Evolutionary conservation across 1,140 invertebrate genomes (phyloP).

Genomic region (Tribolium castaneum): DNA sequence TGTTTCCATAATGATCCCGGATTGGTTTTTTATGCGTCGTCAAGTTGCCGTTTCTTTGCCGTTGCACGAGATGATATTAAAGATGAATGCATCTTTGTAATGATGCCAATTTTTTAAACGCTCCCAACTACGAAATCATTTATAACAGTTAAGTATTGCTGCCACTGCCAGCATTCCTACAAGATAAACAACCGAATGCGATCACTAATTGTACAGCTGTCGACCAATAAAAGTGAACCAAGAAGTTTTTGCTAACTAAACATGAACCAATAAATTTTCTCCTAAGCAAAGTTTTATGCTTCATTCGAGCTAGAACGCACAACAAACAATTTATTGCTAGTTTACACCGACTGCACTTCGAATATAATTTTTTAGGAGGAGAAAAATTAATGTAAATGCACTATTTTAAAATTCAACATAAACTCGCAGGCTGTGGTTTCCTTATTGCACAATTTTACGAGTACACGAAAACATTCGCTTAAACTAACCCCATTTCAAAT

Average conservation of each 20-base stretch:
- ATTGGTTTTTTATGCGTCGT: not conserved
- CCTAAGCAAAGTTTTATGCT: not conserved
- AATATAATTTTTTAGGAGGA: not conserved
- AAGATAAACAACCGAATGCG: slow-evolving; percentile 7
- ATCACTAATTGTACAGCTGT: slow-evolving; percentile 7
- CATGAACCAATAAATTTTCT: not conserved
- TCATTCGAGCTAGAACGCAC: not conserved
- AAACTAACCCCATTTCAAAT: slow-evolving; percentile 12
- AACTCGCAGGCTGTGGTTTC: slow-evolving; percentile 2
- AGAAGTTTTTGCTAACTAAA: not conserved
- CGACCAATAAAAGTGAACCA: not conserved
- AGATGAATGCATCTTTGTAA: slow-evolving; percentile 22
- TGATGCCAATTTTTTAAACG: slow-evolving; percentile 16
- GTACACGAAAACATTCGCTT: not conserved
- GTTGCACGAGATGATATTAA: slow-evolving; percentile 12
- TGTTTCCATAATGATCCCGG: slow-evolving; percentile 1
- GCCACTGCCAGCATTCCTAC: slow-evolving; percentile 6
- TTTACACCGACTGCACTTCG: not conserved
- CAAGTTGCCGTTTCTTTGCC: slow-evolving; percentile 4
- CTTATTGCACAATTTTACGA: not conserved
- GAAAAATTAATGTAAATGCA: not conserved
- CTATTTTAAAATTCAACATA: not conserved
- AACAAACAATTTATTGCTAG: not conserved
- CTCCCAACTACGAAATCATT: slow-evolving; percentile 10
- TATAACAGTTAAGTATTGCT: slow-evolving; percentile 13